Base-by-base conservation (phyloP, 2,888 invertebrate genomes). In the Boloria euphrosyne region DNA sequence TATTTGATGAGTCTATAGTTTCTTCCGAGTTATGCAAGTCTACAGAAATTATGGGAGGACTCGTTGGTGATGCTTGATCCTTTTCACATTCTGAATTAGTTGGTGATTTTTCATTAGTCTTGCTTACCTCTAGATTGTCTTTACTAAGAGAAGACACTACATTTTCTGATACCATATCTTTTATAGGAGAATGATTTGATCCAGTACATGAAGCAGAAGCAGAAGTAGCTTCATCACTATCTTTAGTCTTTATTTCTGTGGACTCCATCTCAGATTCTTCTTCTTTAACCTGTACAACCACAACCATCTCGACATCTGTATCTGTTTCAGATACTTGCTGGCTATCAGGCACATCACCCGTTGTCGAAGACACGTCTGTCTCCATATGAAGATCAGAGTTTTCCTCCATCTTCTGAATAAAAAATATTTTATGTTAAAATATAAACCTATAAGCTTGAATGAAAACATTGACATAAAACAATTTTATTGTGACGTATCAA, bases 361-460 rank as follows among this genome's bases (percentile, higher is more conserved):
- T 87, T 58, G 89, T 88, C 31, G 90, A 88, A 46, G 90, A 85
- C 67, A 90, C 88, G 70, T 89, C 87, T 55, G 88, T 87, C 78
- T 90, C 90, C 88, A 89, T 87, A 78, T 85, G 85, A 66, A 78
- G 74, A 71, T 87, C 87, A 70, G 89, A 76, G 72, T 75, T 83
- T 74, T 90, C 90, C 74, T 89, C 90, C 90, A 90, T 90, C 75
- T 81, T 82, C 89, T 90, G 84, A 73, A 71, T 62, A 73, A 67
- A 73, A 63, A 65, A 58, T 10, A 63, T 49, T 58, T 52, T 57
- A 53, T 62, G 16, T 67, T 64, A 55, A 53, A 51, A 65, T 14
- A 43, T 27, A 43, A 44, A 60, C 27, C 77, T 16, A 16, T 78
- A 74, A 68, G 78, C 71, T 78, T 76, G 78, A 79, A 78, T 78